Evolutionary conservation across 2,888 invertebrate genomes (phyloP).

Genomic region (Cyrtodaria siliqua): DNA sequence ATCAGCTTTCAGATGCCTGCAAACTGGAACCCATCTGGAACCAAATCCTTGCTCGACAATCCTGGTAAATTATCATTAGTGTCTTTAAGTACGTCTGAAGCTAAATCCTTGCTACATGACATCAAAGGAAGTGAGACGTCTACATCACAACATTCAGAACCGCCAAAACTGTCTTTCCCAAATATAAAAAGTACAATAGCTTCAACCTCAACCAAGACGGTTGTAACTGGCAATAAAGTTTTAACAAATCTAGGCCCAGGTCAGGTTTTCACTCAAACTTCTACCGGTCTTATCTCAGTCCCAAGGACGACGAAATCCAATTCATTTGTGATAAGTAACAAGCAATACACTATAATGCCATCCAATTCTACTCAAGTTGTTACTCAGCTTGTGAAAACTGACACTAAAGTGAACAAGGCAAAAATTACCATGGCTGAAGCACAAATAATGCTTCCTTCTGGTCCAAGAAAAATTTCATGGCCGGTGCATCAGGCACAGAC

Average conservation of each 20-base stretch:
- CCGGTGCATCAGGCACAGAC: constrained; percentile 44
- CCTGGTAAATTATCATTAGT: constrained; percentile 47
- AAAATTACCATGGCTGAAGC: constrained; percentile 62
- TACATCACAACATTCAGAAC: neutral
- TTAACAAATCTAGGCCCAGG: constrained; percentile 24
- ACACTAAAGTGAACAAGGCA: constrained; percentile 40
- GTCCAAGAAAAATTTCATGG: constrained; percentile 61
- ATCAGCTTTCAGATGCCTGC: constrained; percentile 58
- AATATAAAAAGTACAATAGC: too few relatives aligned
- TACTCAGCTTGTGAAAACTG: constrained; percentile 48
- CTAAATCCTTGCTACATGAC: constrained; percentile 24
- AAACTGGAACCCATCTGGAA: constrained; percentile 50
- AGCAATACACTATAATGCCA: constrained; percentile 47
- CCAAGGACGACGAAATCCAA: constrained; percentile 20
- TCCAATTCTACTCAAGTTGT: constrained; percentile 35
- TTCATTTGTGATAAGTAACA: constrained; percentile 43
- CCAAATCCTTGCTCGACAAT: constrained; percentile 53
- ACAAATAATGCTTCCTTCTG: constrained; percentile 61
- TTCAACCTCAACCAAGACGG: constrained; percentile 8
- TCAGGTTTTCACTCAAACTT: constrained; percentile 17
- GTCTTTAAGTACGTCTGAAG: constrained; percentile 30
- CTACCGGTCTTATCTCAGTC: constrained; percentile 13
- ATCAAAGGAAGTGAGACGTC: neutral
- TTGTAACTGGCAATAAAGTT: constrained; percentile 36
- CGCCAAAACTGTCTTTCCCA: neutral